Evolutionary conservation across 1,140 invertebrate genomes (phyloP), one percentile per base, ranked within the genome.

Genomic region (Penaeus indicus): DNA sequence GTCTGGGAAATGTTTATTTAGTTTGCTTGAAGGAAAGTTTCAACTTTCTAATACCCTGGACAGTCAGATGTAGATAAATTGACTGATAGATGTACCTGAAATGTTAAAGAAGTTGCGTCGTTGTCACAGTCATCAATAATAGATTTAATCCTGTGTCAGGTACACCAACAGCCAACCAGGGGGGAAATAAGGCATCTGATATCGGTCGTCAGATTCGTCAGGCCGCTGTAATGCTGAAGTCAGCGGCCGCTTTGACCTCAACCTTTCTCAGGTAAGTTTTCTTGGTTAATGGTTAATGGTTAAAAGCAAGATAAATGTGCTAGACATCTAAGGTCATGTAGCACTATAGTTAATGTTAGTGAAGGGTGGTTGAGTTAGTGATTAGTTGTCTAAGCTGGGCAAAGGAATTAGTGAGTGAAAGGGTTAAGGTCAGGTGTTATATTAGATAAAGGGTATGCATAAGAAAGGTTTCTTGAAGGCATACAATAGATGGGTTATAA

Each of bases 141-240:
- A 63, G 47, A 32, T 21, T 38, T 11, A 38, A 21, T 22, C 47
- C 11, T 27, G 27, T 83, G 21, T 42, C 60, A 88, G 80, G 82
- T 3, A 38, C 47, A 61, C 61, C 62, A 18, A 62, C 64, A 25
- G 62, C 83, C 27, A 32, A 42, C n/a, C 67, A 88, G 32, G 69
- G 81, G n/a, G 86, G 85, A 13, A 82, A 84, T 18, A 38, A 11
- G n/a, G 86, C 86, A 2, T 83, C 86, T 16, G 86, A 82, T 38
- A 86, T 90, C n/a, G 18, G 63, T 7, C 27, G 90, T 5, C 90
- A 90, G 62, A 38, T 90, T 22, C 64, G 88, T 18, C 90, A 90
- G 84, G 81, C 90, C 0, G 82, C 69, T 27, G 87, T 89, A 18
- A 81, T 90, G 84, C 81, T 90, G 38, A 90, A 89, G 27, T 90